A percentile compares a stretch with the other conserved stretches of the same genome.
Conservation (phyloP, 2,113 vertebrate species). For the Takifugu bimaculatus region DNA sequence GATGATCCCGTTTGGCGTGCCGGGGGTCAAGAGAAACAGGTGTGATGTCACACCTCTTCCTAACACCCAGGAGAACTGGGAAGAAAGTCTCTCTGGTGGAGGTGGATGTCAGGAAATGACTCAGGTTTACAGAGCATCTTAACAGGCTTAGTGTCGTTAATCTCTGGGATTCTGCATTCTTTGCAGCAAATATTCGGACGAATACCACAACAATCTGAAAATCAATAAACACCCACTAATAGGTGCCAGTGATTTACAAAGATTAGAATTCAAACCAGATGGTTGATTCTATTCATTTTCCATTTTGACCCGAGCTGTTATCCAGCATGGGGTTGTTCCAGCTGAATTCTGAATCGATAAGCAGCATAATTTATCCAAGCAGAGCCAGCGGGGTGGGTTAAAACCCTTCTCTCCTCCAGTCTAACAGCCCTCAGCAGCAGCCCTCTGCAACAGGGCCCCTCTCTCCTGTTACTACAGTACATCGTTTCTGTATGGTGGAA, state of each 20-base stretch:
- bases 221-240: slow-evolving; percentile 19
- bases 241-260: slow-evolving; percentile 17
- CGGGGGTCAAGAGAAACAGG: slow-evolving; percentile 42
- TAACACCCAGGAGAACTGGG: slow-evolving; percentile 48
- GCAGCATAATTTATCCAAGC: slow-evolving; percentile 42
- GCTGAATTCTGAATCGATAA: slow-evolving; percentile 48
- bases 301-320: slow-evolving; percentile 15
- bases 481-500: slow-evolving; percentile 53
- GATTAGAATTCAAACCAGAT: slow-evolving; percentile 5
- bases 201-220: not conserved
- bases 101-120: slow-evolving; percentile 23
- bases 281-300: slow-evolving; percentile 25
- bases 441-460: slow-evolving; percentile 15
- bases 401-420: slow-evolving; percentile 24
- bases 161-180: slow-evolving; percentile 28
- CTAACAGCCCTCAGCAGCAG: slow-evolving; percentile 26
- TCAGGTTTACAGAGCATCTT: slow-evolving; percentile 47
- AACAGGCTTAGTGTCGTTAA: slow-evolving; percentile 56
- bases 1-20: slow-evolving; percentile 42
- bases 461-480: slow-evolving; percentile 24
- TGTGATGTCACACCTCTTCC: slow-evolving; percentile 57
- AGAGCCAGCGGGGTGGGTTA: slow-evolving; percentile 36
- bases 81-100: slow-evolving; percentile 55
- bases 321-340: slow-evolving; percentile 36
- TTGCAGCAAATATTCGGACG: too few species aligned